Percentiles rank a stretch among this genome's conserved stretches.
phyloP scores from a whole-genome alignment of 2,888 invertebrate species.

The Nasonovia ribisnigri region DNA sequence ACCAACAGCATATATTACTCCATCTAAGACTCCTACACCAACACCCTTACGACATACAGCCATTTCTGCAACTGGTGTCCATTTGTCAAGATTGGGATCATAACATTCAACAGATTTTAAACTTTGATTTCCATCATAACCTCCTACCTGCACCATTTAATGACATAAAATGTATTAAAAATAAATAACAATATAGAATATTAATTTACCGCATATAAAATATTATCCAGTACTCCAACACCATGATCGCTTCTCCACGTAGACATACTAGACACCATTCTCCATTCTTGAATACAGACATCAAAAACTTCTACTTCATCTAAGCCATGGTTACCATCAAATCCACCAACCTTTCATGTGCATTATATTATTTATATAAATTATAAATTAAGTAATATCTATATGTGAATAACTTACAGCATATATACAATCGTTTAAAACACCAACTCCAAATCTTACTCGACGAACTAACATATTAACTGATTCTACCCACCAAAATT shows the following conservation, averaged over 20 bases:
- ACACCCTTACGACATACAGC: constrained; percentile 90
- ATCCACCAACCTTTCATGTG: constrained; percentile 78
- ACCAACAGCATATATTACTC: no score
- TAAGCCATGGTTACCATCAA: constrained; percentile 93
- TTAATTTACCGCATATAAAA: constrained; percentile 79
- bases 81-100: constrained; percentile 85
- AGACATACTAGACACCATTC: constrained; percentile 87
- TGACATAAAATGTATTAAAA: background rate
- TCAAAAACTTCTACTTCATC: constrained; percentile 93
- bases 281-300: constrained; percentile 82
- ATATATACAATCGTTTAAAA: constrained; percentile 87
- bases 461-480: constrained; percentile 91
- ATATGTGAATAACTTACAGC: constrained; percentile 75
- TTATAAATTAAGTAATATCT: background rate
- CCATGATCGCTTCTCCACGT: constrained; percentile 94
- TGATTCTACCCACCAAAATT: constrained; percentile 82
- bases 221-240: constrained; percentile 84
- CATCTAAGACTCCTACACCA: constrained; percentile 91
- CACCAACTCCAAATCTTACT: constrained; percentile 95
- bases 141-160: constrained; percentile 78
- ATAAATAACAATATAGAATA: constrained; percentile 39
- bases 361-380: background rate
- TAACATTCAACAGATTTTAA: constrained; percentile 78
- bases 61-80: constrained; percentile 90
- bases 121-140: constrained; percentile 95